Evolutionary conservation across 2,797 vertebrate species (phyloP), one percentile per base, ranked within the genome.

Genomic region (Rhabdophis nuchalis): DNA sequence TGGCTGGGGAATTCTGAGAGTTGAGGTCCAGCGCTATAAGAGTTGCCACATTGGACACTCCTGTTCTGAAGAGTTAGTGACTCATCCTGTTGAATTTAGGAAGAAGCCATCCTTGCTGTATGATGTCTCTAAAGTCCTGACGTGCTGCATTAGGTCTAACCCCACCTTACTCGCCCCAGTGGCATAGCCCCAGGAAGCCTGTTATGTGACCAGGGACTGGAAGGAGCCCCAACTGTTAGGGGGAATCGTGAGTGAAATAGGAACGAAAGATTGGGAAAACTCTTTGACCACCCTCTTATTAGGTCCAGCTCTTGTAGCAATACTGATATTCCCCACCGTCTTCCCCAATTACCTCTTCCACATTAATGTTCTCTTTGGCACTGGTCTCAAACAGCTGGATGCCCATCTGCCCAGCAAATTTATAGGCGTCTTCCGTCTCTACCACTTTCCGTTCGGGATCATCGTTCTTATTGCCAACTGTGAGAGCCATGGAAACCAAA

Each of bases 401-500:
- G 94, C 98, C 99, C 99, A 99, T 99, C 98, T 99, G 99, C 95
- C 98, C 99, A 0, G 99, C 99, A 94, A 99, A 99, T 96, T 99
- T 99, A 97, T 99, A 98, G 12, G 99, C 99, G 11, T 99, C 99
- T 93, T 99, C 99, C 1, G 99, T 99, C 98, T 99, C 99, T 89
- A 99, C 99, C 95, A 99, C 99, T 97, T 99, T 99, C 91, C 99
- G 98, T 96, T 98, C 98, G 2, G 99, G 99, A 96, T 99, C 99
- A 12, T 99, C 99, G 4, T 99, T 99, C 97, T 99, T 99, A 96
- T 99, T 99, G 92, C 99, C 99, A 98, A 99, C 99, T 99, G 88
- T 60, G 94, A 97, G 93, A n/a, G 18, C 56, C 91, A 85, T 1
- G 4, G 60, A 90, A 88, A 92, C n/a, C 56, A 86, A 64, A 11